A percentile compares a stretch with the other conserved stretches of the same genome.
phyloP scores from a whole-genome alignment of 2,113 vertebrate species.

The human region GRCh38 chr6:120920001-120920500 shows the following conservation, averaged over 20 bases:
- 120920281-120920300: no score
- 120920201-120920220: background rate
- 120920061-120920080: background rate
- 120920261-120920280: background rate
- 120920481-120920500: fast-evolving
- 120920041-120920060: background rate
- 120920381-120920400: background rate
- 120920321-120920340: background rate
- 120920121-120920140: background rate
- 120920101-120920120: background rate
- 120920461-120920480: background rate
- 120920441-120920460: background rate
- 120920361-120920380: background rate
- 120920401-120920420: background rate
- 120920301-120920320: background rate
- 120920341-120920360: background rate
- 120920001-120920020: background rate
- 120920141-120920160: background rate
- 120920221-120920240: background rate
- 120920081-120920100: background rate
- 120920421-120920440: background rate
- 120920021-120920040: background rate
- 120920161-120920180: background rate
- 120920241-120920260: background rate
- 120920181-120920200: background rate